Percentiles rank a stretch among this genome's conserved stretches.
phyloP scores from a whole-genome alignment of 1,140 invertebrate species.

The Aradophagus sp. region DNA sequence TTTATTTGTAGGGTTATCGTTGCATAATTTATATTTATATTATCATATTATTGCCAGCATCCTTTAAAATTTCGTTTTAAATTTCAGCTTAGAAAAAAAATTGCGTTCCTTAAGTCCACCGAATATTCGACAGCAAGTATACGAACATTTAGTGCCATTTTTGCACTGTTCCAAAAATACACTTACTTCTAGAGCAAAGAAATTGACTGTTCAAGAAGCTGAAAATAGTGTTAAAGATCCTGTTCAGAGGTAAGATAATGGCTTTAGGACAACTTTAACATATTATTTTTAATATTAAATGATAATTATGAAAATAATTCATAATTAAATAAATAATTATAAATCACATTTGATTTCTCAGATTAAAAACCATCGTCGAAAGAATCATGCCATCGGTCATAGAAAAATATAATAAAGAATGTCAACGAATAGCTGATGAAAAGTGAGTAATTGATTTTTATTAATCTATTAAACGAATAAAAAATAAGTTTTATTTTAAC shows the following conservation, averaged over 20 bases:
- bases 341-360: constrained; percentile 42
- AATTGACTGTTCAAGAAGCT: constrained; percentile 78
- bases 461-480: neutral
- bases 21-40: constrained; percentile 10
- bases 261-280: neutral
- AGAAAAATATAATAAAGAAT: constrained; percentile 78
- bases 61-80: no score
- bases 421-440: constrained; percentile 75
- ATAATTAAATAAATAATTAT: neutral
- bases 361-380: constrained; percentile 76
- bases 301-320: neutral
- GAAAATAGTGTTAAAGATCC: constrained; percentile 77
- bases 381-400: constrained; percentile 77
- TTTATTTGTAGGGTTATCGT: neutral
- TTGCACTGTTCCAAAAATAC: constrained; percentile 82
- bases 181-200: constrained; percentile 80
- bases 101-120: constrained; percentile 71
- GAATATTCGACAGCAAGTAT: constrained; percentile 75
- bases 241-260: constrained; percentile 66
- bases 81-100: constrained; percentile 78
- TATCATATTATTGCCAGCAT: no score
- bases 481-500: no score
- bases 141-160: constrained; percentile 79
- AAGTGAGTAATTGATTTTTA: constrained; percentile 72
- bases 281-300: neutral